phyloP scores from a whole-genome alignment of 2,888 invertebrate genomes.

The Carcina quercana region DNA sequence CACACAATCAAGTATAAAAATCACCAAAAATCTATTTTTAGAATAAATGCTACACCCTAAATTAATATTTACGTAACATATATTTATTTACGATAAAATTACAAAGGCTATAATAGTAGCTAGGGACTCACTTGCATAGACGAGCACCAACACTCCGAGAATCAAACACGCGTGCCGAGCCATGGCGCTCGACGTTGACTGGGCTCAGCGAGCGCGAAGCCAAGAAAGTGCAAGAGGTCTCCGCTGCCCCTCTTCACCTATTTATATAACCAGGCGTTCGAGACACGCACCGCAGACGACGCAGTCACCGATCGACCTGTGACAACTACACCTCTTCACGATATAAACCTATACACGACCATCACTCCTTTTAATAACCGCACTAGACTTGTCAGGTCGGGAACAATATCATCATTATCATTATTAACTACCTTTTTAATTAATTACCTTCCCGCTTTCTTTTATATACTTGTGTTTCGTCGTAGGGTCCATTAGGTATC shows the following conservation, averaged over 20 bases:
- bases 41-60: no score
- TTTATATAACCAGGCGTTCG: slow-evolving; percentile 66
- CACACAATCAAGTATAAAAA: no score
- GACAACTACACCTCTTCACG: slow-evolving; percentile 38
- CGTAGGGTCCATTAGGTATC: no score
- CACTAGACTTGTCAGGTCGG: slow-evolving; percentile 34
- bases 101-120: not conserved
- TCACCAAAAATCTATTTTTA: no score
- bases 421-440: slow-evolving; percentile 24
- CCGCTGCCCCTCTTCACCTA: slow-evolving; percentile 70
- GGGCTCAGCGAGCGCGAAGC: slow-evolving; percentile 52
- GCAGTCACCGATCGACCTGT: slow-evolving; percentile 47
- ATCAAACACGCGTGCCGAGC: slow-evolving; percentile 71
- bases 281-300: slow-evolving; percentile 38
- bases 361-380: slow-evolving; percentile 55
- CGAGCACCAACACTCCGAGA: slow-evolving; percentile 62
- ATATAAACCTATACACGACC: slow-evolving; percentile 38
- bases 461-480: not conserved
- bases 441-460: slow-evolving; percentile 21
- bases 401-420: slow-evolving; percentile 24
- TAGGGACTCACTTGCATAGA: slow-evolving; percentile 62
- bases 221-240: slow-evolving; percentile 70
- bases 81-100: not conserved
- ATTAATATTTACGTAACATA: not conserved
- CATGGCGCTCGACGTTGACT: slow-evolving; percentile 71